Conservation (phyloP, 2,888 invertebrate genomes). For the Latrodectus hesperus region DNA sequence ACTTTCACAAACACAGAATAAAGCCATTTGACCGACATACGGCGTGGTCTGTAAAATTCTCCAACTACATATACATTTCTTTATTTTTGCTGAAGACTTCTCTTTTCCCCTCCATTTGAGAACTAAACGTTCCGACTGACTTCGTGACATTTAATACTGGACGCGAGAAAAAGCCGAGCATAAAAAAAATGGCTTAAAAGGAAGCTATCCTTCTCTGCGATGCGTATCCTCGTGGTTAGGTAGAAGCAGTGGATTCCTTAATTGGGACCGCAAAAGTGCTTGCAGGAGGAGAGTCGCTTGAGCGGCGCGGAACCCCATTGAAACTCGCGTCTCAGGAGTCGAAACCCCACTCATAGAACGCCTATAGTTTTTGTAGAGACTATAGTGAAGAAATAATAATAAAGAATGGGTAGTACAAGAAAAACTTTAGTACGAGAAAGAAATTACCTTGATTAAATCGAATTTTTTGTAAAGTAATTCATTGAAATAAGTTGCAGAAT, state of each 20-base stretch:
- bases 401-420: background rate
- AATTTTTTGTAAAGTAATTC: too few species aligned
- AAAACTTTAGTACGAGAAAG: too few species aligned
- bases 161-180: background rate
- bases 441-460: too few species aligned
- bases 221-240: background rate
- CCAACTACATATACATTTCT: background rate
- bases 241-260: conserved; percentile 5
- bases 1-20: background rate
- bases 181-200: background rate
- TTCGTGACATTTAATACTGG: background rate
- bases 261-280: conserved; percentile 37
- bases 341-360: conserved; percentile 27
- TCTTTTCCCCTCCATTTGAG: background rate
- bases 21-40: background rate
- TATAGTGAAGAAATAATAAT: background rate
- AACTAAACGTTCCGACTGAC: background rate
- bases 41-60: background rate
- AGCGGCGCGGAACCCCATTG: conserved; percentile 26
- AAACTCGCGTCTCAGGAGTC: conserved; percentile 21
- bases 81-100: background rate
- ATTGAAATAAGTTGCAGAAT: too few species aligned
- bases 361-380: background rate
- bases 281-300: conserved; percentile 32
- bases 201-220: background rate